Percentiles rank a stretch among this genome's conserved stretches.
Conservation (phyloP, 2,113 vertebrate species). For the Mungos mungo region DNA sequence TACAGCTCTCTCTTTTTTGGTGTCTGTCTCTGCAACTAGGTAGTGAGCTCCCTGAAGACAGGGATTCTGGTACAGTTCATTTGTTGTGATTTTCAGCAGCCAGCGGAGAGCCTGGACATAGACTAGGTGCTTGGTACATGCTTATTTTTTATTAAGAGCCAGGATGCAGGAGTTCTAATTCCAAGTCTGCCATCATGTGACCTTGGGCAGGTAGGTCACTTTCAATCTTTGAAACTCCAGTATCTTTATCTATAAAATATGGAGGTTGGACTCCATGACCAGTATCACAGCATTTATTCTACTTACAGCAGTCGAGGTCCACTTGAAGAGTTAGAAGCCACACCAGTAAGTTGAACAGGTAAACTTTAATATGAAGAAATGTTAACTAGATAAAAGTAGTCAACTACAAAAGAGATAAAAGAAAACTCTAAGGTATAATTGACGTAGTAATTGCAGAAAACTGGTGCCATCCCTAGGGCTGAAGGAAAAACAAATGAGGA, state of each 20-base stretch:
- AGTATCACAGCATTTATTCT: neutral
- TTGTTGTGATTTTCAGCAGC: neutral
- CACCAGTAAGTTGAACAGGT: constrained; percentile 20
- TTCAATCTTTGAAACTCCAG: neutral
- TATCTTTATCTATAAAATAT: constrained; percentile 54
- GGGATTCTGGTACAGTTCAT: neutral
- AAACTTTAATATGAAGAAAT: constrained; percentile 40
- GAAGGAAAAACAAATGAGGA: neutral
- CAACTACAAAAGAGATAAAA: constrained; percentile 28
- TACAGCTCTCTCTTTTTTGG: neutral
- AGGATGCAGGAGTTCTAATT: constrained; percentile 21
- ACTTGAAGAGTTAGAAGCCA: neutral
- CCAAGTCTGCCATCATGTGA: constrained; percentile 18
- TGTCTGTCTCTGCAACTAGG: neutral
- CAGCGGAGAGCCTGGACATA: neutral
- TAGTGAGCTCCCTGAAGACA: neutral
- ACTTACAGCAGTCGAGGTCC: neutral
- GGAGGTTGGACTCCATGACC: neutral
- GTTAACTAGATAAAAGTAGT: constrained; percentile 11
- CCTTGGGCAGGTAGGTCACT: neutral
- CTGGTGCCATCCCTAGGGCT: neutral
- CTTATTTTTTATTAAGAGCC: constrained; percentile 8
- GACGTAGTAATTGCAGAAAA: neutral
- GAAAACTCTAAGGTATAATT: neutral
- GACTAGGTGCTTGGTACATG: neutral